Evolutionary conservation across 2,797 vertebrate species (phyloP).

Genomic region (Trachurus trachurus): DNA sequence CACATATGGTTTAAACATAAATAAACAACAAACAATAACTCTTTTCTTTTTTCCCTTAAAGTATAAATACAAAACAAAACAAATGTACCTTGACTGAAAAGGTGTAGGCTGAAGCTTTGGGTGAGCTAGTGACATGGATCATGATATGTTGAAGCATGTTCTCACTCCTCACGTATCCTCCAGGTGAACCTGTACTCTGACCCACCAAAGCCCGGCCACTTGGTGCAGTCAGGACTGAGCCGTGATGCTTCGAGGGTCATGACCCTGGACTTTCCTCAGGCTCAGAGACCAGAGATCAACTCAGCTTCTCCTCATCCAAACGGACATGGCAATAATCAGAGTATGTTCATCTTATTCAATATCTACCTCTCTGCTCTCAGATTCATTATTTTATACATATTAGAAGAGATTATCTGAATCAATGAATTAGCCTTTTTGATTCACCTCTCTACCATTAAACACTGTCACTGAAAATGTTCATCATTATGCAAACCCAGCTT

Average conservation of each 20-base stretch:
- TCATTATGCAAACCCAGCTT: background rate
- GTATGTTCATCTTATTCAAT: constrained; percentile 52
- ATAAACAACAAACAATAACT: no score
- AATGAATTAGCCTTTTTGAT: background rate
- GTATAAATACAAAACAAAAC: no score
- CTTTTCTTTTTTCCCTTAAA: no score
- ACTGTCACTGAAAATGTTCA: background rate
- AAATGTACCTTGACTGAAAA: no score
- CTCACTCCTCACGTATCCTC: background rate
- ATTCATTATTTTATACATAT: background rate
- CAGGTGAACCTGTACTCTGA: constrained; percentile 93
- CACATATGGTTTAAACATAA: no score
- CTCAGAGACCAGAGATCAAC: constrained; percentile 77
- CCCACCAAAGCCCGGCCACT: constrained; percentile 80
- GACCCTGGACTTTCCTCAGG: constrained; percentile 87
- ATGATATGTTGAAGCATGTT: background rate
- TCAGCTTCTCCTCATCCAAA: background rate
- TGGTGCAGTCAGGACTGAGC: constrained; percentile 69
- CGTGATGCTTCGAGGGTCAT: constrained; percentile 79
- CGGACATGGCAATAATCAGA: constrained; percentile 10
- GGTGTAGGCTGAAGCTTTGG: no score
- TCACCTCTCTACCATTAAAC: background rate
- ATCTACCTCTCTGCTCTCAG: background rate
- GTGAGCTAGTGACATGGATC: background rate
- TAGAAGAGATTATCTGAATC: background rate